Evolutionary conservation across 2,113 vertebrate species (phyloP).

Genomic region (Ramphastos sulfuratus): DNA sequence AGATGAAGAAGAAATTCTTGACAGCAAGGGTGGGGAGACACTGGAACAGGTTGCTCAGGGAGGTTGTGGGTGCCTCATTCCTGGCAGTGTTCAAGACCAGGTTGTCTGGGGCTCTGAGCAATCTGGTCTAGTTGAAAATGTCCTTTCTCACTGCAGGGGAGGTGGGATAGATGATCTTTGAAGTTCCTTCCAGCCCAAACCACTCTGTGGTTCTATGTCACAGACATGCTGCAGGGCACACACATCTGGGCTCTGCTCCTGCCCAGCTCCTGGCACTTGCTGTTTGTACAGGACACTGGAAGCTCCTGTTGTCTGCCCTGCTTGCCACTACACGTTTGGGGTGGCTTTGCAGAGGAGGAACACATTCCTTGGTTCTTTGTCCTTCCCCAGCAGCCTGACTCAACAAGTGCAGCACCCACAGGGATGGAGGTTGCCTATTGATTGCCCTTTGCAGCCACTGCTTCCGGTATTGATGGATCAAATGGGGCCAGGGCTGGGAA

Average conservation of each 20-base stretch:
- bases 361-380: fast-evolving
- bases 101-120: not conserved
- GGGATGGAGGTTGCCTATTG: conserved; percentile 68
- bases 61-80: not conserved
- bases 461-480: conserved; percentile 67
- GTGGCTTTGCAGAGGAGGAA: not conserved
- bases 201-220: not conserved
- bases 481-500: conserved; percentile 66
- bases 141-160: not conserved
- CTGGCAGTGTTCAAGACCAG: not conserved
- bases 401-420: conserved; percentile 15
- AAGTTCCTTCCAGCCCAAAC: not conserved
- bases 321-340: fast-evolving
- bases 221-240: no score
- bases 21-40: not conserved
- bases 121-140: not conserved
- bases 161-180: not conserved
- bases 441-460: conserved; percentile 22
- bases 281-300: no score
- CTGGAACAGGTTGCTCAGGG: not conserved
- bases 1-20: no score
- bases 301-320: no score
- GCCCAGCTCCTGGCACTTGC: fast-evolving
- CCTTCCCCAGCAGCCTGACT: not conserved
- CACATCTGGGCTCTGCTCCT: fast-evolving